Percentiles rank a stretch among this genome's conserved stretches.
Evolutionary conservation across 2,113 vertebrate species (phyloP).

Genomic region (Delphinapterus leucas): DNA sequence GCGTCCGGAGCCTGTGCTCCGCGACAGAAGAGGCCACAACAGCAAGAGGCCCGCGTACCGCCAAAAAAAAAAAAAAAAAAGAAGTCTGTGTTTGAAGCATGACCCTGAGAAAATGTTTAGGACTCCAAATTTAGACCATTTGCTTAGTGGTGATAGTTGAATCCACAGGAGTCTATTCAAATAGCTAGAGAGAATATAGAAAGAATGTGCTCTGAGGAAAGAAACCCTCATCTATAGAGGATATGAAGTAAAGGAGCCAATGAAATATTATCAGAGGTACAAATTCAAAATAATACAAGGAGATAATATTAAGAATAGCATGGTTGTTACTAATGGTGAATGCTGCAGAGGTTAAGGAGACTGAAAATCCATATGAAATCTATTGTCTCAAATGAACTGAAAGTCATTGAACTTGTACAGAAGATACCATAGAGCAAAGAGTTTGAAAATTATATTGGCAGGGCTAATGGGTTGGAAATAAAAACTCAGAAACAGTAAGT

Average conservation of each 20-base stretch:
- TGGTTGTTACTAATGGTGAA: not conserved
- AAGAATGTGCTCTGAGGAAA: not conserved
- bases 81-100: not conserved
- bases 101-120: not conserved
- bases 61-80: too few species aligned
- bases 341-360: not conserved
- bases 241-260: not conserved
- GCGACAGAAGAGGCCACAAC: too few species aligned
- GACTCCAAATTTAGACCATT: not conserved
- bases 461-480: not conserved
- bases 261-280: not conserved
- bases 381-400: not conserved
- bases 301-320: not conserved
- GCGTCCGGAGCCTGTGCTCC: too few species aligned
- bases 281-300: not conserved
- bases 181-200: not conserved
- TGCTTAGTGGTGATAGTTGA: not conserved
- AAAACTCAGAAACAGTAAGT: not conserved
- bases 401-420: not conserved
- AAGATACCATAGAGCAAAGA: not conserved
- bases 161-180: not conserved
- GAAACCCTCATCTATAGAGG: not conserved
- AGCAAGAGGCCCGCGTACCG: rapidly evolving
- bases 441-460: not conserved
- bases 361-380: not conserved